Base-by-base conservation (phyloP, 2,888 invertebrate genomes). In the Microctonus hyperodae region DNA sequence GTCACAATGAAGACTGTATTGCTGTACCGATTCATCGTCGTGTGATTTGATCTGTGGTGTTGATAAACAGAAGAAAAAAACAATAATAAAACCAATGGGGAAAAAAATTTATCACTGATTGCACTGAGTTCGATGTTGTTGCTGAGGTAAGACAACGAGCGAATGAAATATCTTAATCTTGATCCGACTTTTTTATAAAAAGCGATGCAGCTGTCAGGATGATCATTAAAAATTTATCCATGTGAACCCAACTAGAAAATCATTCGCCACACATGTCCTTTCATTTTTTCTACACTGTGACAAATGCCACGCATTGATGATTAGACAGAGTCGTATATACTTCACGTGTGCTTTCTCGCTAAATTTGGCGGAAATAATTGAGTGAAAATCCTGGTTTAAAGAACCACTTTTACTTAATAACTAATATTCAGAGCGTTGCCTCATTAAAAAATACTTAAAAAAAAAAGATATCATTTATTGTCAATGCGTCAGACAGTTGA, bases 231-330 rank as follows among this genome's bases (percentile, higher is more conserved):
- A 48, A 51, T 23, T 35, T 59, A 53, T 62, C 65, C 65, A 67
- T 67, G 67, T 69, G 67, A 64, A 73, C 67, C 62, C 58, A 55
- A 53, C 13, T 50, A 37, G 44, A 68, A 72, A 71, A 58, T 67
- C 67, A 22, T 16, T 16, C 44, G 31, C 58, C 31, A 16, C 53
- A 28, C 61, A 35, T 66, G 71, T 72, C 70, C 68, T 71, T 68
- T 69, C 67, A 69, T 77, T 79, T 79, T 76, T 50, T 73, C 78
- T 78, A n/a, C n/a, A 78, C 75, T 78, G 77, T 77, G 59, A 72
- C 69, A 57, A 62, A 22, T 25, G 66, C 16, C 55, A 40, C 11
- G 25, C 31, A 60, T 25, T 53, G 40, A 51, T 16, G 37, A 62
- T 62, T 48, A 51, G 22, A 16, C 20, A 40, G 44, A 58, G 48